A percentile compares a stretch with the other conserved stretches of the same genome.
phyloP scores from a whole-genome alignment of 2,888 invertebrate species.

The Sinotaia quadrata region DNA sequence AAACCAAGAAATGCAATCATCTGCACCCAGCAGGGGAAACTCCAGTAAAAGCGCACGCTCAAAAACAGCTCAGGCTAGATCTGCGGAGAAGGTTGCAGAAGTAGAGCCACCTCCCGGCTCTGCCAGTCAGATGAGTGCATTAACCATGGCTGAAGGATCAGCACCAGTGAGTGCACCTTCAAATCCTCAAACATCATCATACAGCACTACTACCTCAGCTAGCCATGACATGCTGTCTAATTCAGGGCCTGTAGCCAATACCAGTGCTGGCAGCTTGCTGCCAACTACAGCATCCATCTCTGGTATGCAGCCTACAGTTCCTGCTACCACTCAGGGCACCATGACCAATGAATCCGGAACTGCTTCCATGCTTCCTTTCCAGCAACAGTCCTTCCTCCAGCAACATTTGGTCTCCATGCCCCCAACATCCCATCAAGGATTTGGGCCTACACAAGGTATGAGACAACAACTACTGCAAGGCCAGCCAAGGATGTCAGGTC shows the following conservation, averaged over 20 bases:
- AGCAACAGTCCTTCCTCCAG: background rate
- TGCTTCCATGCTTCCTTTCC: background rate
- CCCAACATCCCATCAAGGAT: conserved; percentile 1
- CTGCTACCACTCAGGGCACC: background rate
- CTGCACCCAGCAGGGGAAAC: conserved; percentile 25
- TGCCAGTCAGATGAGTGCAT: conserved; percentile 1
- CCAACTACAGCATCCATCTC: conserved; percentile 7
- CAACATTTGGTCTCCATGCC: background rate
- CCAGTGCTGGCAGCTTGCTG: conserved; percentile 18
- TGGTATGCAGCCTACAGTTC: conserved; percentile 4
- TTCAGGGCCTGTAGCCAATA: conserved; percentile 17
- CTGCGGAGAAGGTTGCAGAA: conserved; percentile 10
- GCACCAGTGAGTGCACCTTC: conserved; percentile 27
- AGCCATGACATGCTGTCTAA: background rate
- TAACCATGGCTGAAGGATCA: conserved; percentile 35
- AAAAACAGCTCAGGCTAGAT: conserved; percentile 27
- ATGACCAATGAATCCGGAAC: background rate
- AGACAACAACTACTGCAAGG: background rate
- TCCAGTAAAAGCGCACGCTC: conserved; percentile 34
- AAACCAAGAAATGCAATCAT: conserved; percentile 38
- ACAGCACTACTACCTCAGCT: background rate
- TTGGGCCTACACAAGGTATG: background rate
- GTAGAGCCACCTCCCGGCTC: background rate
- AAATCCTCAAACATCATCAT: background rate
- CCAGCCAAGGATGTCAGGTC: conserved; percentile 10